Conservation (phyloP, 2,113 vertebrate species). For the Hemibagrus wyckioides region DNA sequence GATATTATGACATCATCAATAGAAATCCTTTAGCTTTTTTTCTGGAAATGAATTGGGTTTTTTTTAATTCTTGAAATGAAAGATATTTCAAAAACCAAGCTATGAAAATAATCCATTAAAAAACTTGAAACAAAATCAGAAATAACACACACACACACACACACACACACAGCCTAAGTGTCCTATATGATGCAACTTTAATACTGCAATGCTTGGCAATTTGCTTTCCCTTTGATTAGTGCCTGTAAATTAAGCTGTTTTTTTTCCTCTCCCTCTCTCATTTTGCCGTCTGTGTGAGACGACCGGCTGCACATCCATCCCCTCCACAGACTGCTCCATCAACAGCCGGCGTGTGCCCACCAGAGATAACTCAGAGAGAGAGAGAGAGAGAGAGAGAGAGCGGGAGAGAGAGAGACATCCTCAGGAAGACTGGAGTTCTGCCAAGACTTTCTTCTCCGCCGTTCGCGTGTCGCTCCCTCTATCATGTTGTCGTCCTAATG, state of each 20-base stretch:
- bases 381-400: slow-evolving; percentile 49
- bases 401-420: slow-evolving; percentile 60
- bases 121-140: background rate
- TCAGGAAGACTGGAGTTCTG: slow-evolving; percentile 64
- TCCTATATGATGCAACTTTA: slow-evolving; percentile 48
- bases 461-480: slow-evolving; percentile 67
- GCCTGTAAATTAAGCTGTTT: slow-evolving; percentile 49
- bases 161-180: background rate
- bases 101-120: background rate
- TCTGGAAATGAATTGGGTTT: background rate
- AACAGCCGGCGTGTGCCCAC: slow-evolving; percentile 73
- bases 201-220: slow-evolving; percentile 44
- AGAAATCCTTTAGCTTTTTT: background rate
- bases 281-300: slow-evolving; percentile 39
- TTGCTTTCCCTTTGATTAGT: slow-evolving; percentile 46
- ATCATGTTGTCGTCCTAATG: slow-evolving; percentile 70
- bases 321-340: slow-evolving; percentile 56
- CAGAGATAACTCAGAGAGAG: slow-evolving; percentile 75
- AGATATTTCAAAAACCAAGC: slow-evolving; percentile 1
- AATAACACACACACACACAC: background rate
- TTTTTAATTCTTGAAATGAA: background rate
- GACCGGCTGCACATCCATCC: slow-evolving; percentile 61
- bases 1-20: background rate
- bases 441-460: slow-evolving; percentile 73
- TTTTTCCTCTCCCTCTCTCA: slow-evolving; percentile 21